Base-by-base conservation (phyloP, 2,113 vertebrate species). In the Pelecanoides urinatrix region DNA sequence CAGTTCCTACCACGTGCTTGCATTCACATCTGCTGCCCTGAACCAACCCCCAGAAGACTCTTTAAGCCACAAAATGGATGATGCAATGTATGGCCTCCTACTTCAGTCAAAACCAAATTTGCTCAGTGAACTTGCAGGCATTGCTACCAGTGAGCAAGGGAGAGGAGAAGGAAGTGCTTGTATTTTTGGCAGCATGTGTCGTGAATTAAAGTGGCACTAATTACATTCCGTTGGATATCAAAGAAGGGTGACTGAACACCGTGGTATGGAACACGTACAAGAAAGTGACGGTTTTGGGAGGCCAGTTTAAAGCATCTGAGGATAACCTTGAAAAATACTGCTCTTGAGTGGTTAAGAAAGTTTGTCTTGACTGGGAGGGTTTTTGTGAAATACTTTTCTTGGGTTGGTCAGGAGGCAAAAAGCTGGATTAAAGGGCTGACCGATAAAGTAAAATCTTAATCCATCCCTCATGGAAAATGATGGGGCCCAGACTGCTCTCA, bases 341-440 rank as follows among this genome's bases (percentile, higher is more conserved):
- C 88, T 91, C 71, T 73, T 66, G 75, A 26, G 34, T 44, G 87
- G 34, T 47, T 86, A 47, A 86, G 74, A 75, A 94, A 95, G 81
- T 88, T 94, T 61, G n/a, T 50, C 72, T 78, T 86, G 86, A 71
- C 36, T 32, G 45, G 59, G 68, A 47, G 30, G 32, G 22, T 7
- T 76, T 34, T 80, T 77, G 30, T 68, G 50, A 47, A 10, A 59
- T 56, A 7, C 29, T 88, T 90, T 45, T 3, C 18, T 88, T 45
- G 11, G 22, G 19, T 11, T 34, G 53, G 42, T 76, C 45, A 73
- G 34, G 32, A 96, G 36, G 52, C 13, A 81, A 82, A 74, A 77
- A 49, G 19, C 42, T 62, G n/a, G 53, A 34, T 72, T 50, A 62
- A 84, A 66, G 80, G 19, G 13, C 29, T 79, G 36, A 7, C 3